Evolutionary conservation across 1,140 invertebrate genomes (phyloP), one percentile per base, ranked within the genome.

Genomic region (Macrocentrus cingulum): DNA sequence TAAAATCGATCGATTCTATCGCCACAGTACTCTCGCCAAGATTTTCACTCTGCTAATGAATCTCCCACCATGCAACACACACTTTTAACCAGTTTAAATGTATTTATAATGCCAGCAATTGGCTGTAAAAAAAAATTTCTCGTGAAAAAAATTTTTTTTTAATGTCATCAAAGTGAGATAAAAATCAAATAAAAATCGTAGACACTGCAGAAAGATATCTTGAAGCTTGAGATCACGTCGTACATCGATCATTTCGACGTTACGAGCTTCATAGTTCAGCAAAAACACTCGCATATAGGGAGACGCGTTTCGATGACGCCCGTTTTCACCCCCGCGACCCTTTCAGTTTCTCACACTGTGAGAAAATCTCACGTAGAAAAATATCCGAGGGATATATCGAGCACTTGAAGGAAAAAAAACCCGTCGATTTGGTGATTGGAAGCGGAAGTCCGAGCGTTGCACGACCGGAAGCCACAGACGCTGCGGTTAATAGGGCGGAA

Each of bases 401-500:
- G 8, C 41, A 8, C 15, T 5, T 41, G 37, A 15, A 8, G 41
- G 18, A n/a, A n/a, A n/a, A n/a, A n/a, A n/a, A n/a, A n/a, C n/a
- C n/a, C n/a, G n/a, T n/a, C n/a, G n/a, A n/a, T n/a, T 54, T 42
- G 56, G 49, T 61, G 60, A 61, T 61, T 61, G 55, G 42, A 57
- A 53, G 42, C 60, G 60, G 60, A 61, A 57, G 55, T 56, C 48
- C 36, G 37, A 23, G 44, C 36, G 48, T 56, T 42, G 32, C 29
- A 36, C 41, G 11, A 15, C 60, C 55, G 60, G 60, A 61, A 61
- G 60, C 57, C 60, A 44, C 53, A 58, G 50, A 56, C 49, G 55
- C 60, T 44, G 45, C 29, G 50, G 49, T 61, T 61, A 61, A 61
- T 61, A 61, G 54, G 50, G 60, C 60, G 60, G 60, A 61, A 61